Evolutionary conservation across 1,140 invertebrate species (phyloP).

Genomic region (Teleopsis dalmanni): DNA sequence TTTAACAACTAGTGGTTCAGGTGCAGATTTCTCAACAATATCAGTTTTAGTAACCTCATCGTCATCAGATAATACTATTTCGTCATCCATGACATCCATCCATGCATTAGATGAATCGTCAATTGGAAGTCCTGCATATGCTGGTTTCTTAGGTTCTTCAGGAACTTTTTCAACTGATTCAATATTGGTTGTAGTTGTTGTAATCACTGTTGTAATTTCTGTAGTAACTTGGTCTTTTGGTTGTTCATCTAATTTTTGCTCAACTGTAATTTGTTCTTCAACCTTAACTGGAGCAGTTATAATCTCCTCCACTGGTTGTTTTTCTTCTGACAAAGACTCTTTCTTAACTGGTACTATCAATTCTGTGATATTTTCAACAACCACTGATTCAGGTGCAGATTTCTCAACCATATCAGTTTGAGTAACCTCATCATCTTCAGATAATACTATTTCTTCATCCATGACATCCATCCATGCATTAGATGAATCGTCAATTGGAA

Average conservation of each 20-base stretch:
- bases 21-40: too few relatives aligned
- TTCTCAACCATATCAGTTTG: background rate
- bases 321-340: too few relatives aligned
- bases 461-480: slow-evolving; percentile 44
- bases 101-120: slow-evolving; percentile 43
- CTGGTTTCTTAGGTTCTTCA: slow-evolving; percentile 16
- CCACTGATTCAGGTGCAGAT: background rate
- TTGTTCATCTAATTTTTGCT: too few relatives aligned
- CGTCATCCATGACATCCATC: slow-evolving; percentile 48
- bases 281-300: too few relatives aligned
- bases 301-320: too few relatives aligned
- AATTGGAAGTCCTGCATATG: slow-evolving; percentile 45
- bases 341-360: too few relatives aligned
- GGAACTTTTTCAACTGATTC: background rate
- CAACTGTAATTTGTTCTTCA: too few relatives aligned
- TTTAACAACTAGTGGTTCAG: too few relatives aligned
- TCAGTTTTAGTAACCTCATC: slow-evolving; percentile 20
- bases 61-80: slow-evolving; percentile 46
- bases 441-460: slow-evolving; percentile 45
- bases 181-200: too few relatives aligned
- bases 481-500: slow-evolving; percentile 45
- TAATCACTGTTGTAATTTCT: background rate
- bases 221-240: background rate
- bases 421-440: slow-evolving; percentile 2
- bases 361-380: too few relatives aligned